A percentile compares a stretch with the other conserved stretches of the same genome.
phyloP scores from a whole-genome alignment of 1,140 invertebrate genomes.

The Brachionus plicatilis region DNA sequence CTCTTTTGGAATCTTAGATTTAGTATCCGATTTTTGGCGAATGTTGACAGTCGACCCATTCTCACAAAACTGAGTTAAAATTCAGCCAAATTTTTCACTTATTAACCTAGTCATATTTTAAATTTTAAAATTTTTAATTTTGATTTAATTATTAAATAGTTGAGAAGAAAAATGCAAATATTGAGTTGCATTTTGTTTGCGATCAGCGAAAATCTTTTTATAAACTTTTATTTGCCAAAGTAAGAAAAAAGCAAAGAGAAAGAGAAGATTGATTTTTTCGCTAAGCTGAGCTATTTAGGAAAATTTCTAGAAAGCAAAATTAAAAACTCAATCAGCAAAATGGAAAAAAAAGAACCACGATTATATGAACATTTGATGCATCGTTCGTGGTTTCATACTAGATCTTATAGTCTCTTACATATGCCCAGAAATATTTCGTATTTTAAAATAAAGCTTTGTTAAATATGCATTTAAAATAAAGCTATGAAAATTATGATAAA shows the following conservation, averaged over 20 bases:
- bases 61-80: not conserved
- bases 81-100: not conserved
- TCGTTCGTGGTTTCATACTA: slow-evolving; percentile 13
- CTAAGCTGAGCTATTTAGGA: slow-evolving; percentile 29
- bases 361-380: slow-evolving; percentile 35
- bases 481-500: not conserved
- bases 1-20: slow-evolving; percentile 31
- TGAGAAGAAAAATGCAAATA: slow-evolving; percentile 35
- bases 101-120: slow-evolving; percentile 35
- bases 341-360: slow-evolving; percentile 23
- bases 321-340: slow-evolving; percentile 22
- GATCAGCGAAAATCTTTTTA: slow-evolving; percentile 29
- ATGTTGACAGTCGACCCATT: slow-evolving; percentile 39
- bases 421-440: not conserved
- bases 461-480: not conserved
- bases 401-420: not conserved
- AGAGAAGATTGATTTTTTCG: slow-evolving; percentile 26
- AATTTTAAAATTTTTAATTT: slow-evolving; percentile 18
- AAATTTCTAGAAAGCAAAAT: slow-evolving; percentile 25
- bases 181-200: slow-evolving; percentile 38
- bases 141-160: not conserved
- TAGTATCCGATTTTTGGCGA: slow-evolving; percentile 36
- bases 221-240: slow-evolving; percentile 38
- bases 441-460: not conserved
- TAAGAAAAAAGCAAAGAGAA: not conserved